A percentile compares a stretch with the other conserved stretches of the same genome.
phyloP scores from a whole-genome alignment of 2,113 vertebrate genomes.

The Paradoxurus hermaphroditus region DNA sequence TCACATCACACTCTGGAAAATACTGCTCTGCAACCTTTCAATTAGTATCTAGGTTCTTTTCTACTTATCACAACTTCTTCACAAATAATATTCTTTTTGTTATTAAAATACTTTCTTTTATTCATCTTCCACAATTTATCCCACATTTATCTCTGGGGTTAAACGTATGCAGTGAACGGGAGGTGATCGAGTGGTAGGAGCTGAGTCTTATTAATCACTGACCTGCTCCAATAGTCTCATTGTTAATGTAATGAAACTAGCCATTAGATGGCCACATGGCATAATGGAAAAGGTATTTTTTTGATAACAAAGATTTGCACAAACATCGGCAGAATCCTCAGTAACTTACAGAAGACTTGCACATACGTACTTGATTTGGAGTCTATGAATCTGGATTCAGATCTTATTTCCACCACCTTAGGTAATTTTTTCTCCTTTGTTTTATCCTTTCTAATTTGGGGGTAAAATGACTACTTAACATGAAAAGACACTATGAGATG shows the following conservation, averaged over 20 bases:
- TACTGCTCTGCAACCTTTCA: not conserved
- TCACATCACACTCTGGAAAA: not conserved
- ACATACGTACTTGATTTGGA: not conserved
- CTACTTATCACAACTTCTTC: not conserved
- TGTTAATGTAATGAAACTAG: not conserved
- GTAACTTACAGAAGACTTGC: not conserved
- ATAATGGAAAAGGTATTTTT: not conserved
- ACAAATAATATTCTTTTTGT: not conserved
- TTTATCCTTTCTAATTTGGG: not conserved
- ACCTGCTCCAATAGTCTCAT: not conserved
- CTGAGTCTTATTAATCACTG: not conserved
- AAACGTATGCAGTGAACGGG: not conserved
- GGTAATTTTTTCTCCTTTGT: not conserved
- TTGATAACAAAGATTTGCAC: not conserved
- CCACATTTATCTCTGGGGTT: not conserved
- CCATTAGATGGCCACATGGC: not conserved
- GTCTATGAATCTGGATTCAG: not conserved
- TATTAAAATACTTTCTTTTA: not conserved
- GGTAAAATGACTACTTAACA: not conserved
- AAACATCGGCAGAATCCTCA: not conserved
- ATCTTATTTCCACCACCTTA: not conserved
- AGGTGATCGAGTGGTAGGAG: not conserved
- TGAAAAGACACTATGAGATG: not conserved
- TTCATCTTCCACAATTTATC: not conserved
- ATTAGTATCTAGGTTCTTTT: not conserved